Base-by-base conservation (phyloP, 2,888 invertebrate genomes). In the Drosophila mimica region DNA sequence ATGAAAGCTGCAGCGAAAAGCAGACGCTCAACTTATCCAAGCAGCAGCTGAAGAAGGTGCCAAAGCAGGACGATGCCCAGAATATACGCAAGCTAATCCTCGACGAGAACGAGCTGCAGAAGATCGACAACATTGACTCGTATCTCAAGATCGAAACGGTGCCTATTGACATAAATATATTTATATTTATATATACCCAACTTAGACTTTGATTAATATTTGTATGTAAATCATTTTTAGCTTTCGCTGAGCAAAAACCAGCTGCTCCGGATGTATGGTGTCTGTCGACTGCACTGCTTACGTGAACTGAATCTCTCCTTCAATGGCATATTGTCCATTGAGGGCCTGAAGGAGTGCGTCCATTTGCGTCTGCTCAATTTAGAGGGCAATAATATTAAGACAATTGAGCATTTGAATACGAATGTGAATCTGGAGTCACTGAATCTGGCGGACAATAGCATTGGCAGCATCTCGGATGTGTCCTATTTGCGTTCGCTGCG, bases 311-410 rank as follows among this genome's bases (percentile, higher is more conserved):
- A 98, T 92, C 94, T 98, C 53, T 96, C 97, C 77, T 96, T 97
- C 92, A 98, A 98, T 94, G 96, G 96, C 59, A 97, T 98, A 79
- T 94, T 97, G 52, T 96, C 96, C 67, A 97, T 98, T 89, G 98
- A 98, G 93, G 98, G 98, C 13, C 94, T 98, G 17, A 97, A 97
- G 92, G 97, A 98, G 71, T 94, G 98, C 79, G 94, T 95, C 61
- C 96, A 97, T 90, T 94, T 98, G 70, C 96, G 96, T 91, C 96
- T 96, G 91, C 94, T 98, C 60, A 97, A 97, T 93, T 94, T 98
- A 76, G 95, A 96, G 93, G 97, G 97, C 75, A 98, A 98, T 94
- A 98, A 96, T 91, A 97, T 98, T 86, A 98, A 98, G 95, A 96
- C 96, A n/a, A 97, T 98, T 91, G 98, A 98, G 91, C 97, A 97